phyloP scores from a whole-genome alignment of 2,113 vertebrate genomes.

The Climacteris rufus region DNA sequence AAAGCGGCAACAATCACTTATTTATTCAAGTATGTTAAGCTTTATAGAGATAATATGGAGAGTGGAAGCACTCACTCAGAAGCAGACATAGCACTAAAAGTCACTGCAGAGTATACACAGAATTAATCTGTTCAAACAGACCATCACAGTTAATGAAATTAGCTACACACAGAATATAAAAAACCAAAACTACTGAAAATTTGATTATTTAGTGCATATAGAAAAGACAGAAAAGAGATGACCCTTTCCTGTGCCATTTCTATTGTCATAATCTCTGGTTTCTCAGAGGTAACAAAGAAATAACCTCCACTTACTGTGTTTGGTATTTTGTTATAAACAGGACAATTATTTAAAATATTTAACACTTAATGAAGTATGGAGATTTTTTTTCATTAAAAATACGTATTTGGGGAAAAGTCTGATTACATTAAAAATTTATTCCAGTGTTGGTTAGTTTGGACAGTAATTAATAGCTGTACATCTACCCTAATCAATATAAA shows the following conservation, averaged over 20 bases:
- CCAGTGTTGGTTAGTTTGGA: neutral
- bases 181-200: neutral
- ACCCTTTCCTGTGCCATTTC: neutral
- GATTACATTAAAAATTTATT: neutral
- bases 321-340: too few species aligned
- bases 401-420: neutral
- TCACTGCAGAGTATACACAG: neutral
- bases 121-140: neutral
- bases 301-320: neutral
- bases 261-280: neutral
- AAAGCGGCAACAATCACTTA: neutral
- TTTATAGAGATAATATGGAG: neutral
- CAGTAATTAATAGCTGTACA: neutral
- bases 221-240: neutral
- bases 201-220: neutral
- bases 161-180: neutral
- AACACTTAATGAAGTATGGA: neutral
- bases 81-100: neutral
- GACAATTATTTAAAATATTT: neutral
- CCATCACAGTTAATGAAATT: neutral
- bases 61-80: neutral
- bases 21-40: neutral
- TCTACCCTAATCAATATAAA: neutral
- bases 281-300: neutral
- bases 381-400: neutral